Base-by-base conservation (phyloP, 2,113 vertebrate species). In the Syrmaticus mikado region DNA sequence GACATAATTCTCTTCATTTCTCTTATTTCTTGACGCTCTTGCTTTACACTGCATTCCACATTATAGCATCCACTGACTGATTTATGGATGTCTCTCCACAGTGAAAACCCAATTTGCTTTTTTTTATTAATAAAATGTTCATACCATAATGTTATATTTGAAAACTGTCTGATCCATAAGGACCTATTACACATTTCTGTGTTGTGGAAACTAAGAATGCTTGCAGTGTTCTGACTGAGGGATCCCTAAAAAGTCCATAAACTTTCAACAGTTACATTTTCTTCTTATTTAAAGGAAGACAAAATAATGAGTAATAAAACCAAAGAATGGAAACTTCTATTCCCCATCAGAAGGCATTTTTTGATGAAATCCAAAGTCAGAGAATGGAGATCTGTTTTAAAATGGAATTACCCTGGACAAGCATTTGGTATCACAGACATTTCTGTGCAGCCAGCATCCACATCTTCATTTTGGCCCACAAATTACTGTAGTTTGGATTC, bases 101-200 rank as follows among this genome's bases (percentile, higher is more conserved):
- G 76, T 46, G n/a, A 74, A 92, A 89, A 64, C 19, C 4, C n/a
- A 67, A 45, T 83, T 94, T 91, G 21, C 19, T 18, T 52, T 74
- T 91, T 48, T 92, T 78, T 78, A 87, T 74, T 48, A 60, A 70
- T 46, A 91, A 85, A 87, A 83, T 17, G 13, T 74, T 83, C 87
- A 64, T 65, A 85, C 8, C 20, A 18, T 77, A 46, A 28, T 92
- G 79, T 74, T 90, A 89, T 46, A 77, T 72, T 93, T 95, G 52
- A 93, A 92, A 87, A 91, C 40, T 24, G 11, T 87, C 67, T 91
- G 75, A 91, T 92, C 50, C 65, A 74, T 87, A 76, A 41, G 77
- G 67, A 87, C 82, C 53, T 87, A 92, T 66, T 77, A 93, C 87
- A 43, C 64, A 46, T 77, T 84, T 91, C 64, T 87, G 27, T 6